phyloP scores from a whole-genome alignment of 2,113 vertebrate species.

The Sterrhoptilus dennistouni region DNA sequence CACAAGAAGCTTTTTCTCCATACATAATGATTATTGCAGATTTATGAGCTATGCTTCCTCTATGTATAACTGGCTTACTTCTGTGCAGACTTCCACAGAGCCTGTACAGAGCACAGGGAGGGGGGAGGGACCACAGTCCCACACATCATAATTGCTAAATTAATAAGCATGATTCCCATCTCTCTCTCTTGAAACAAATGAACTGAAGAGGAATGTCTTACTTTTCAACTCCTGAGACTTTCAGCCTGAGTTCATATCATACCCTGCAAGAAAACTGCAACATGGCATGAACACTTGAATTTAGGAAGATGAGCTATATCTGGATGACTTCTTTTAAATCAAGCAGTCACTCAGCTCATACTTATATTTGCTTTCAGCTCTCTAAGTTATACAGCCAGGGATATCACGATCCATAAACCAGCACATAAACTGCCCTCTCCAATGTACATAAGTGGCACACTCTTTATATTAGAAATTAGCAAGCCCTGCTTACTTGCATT shows the following conservation, averaged over 20 bases:
- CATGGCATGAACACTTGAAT: background rate
- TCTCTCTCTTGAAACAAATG: background rate
- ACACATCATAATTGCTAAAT: background rate
- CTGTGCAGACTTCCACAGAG: background rate
- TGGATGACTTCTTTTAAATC: background rate
- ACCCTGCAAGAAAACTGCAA: background rate
- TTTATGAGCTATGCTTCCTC: conserved; percentile 17
- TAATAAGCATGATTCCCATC: background rate
- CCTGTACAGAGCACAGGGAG: background rate
- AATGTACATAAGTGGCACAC: background rate
- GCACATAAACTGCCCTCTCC: background rate
- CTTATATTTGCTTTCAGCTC: background rate
- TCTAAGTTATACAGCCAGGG: background rate
- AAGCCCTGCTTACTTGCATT: background rate
- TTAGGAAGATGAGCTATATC: background rate
- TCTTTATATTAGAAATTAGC: background rate
- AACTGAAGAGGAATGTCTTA: background rate
- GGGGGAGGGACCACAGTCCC: background rate
- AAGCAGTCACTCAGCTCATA: background rate
- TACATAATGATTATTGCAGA: conserved; percentile 18
- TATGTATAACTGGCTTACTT: background rate
- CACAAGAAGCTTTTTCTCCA: conserved; percentile 43
- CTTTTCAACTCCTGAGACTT: background rate
- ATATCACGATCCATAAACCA: background rate
- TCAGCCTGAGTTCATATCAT: background rate